Conservation (phyloP, 1,140 invertebrate genomes). For the Drosophila navojoa region DNA sequence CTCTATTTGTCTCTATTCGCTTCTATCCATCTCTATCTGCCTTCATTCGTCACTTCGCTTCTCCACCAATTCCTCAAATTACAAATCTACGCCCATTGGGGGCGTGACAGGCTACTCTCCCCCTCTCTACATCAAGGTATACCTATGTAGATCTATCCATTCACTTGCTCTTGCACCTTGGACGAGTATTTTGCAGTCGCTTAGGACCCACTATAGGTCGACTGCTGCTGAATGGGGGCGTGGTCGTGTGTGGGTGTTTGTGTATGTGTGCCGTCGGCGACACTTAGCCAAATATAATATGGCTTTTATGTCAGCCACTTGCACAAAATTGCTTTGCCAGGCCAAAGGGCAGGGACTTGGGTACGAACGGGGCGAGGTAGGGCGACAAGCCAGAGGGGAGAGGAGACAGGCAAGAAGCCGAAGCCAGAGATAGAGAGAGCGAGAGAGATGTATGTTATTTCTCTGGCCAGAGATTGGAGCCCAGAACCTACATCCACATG, state of each 20-base stretch:
- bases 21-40: too few relatives aligned
- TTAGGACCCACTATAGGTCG: too few relatives aligned
- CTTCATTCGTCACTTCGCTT: not conserved
- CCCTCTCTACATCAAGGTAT: too few relatives aligned
- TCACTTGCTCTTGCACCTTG: not conserved
- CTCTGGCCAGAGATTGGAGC: too few relatives aligned
- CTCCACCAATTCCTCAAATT: too few relatives aligned
- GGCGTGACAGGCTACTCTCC: too few relatives aligned
- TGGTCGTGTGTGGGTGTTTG: slow-evolving; percentile 6
- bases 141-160: not conserved
- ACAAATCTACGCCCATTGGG: too few relatives aligned
- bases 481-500: slow-evolving; percentile 17
- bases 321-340: slow-evolving; percentile 71
- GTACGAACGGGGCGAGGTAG: not conserved
- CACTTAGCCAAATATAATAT: slow-evolving; percentile 80
- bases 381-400: not conserved
- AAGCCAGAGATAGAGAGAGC: too few relatives aligned
- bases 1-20: too few relatives aligned
- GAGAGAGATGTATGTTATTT: too few relatives aligned
- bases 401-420: too few relatives aligned
- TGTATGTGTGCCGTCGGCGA: slow-evolving; percentile 64
- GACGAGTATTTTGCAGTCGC: too few relatives aligned
- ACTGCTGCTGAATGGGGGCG: slow-evolving; percentile 12
- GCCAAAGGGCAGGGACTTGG: not conserved
- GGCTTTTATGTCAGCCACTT: slow-evolving; percentile 79